Conservation (phyloP, 2,888 invertebrate genomes). For the Exocentrus adspersus region DNA sequence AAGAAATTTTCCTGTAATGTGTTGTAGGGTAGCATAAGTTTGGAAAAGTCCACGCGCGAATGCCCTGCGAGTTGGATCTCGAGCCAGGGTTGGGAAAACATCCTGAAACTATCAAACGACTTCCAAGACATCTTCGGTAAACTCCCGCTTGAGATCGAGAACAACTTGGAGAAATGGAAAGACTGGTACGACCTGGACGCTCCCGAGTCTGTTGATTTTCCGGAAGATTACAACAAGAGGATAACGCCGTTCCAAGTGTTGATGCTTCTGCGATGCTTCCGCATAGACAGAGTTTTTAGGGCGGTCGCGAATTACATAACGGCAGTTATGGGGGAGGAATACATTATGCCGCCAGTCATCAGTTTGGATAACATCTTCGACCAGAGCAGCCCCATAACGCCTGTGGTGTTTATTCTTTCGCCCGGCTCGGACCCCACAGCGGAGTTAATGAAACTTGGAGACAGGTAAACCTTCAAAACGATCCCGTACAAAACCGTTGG, state of each 20-base stretch:
- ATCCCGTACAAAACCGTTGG: too few relatives aligned
- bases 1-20: slow-evolving; percentile 1
- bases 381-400: slow-evolving; percentile 83
- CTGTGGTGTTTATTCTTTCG: slow-evolving; percentile 92
- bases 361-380: slow-evolving; percentile 87
- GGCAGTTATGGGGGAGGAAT: slow-evolving; percentile 86
- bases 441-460: slow-evolving; percentile 83
- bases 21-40: slow-evolving; percentile 69
- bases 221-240: slow-evolving; percentile 74
- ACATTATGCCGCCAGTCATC: slow-evolving; percentile 87
- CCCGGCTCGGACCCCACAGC: slow-evolving; percentile 94
- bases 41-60: slow-evolving; percentile 75
- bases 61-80: slow-evolving; percentile 81
- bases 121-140: slow-evolving; percentile 74
- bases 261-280: slow-evolving; percentile 88
- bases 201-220: slow-evolving; percentile 79
- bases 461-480: slow-evolving; percentile 63
- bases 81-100: slow-evolving; percentile 83
- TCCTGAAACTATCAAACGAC: slow-evolving; percentile 76
- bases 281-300: slow-evolving; percentile 87
- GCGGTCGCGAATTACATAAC: slow-evolving; percentile 87
- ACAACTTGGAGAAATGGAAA: slow-evolving; percentile 48
- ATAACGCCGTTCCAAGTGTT: slow-evolving; percentile 76
- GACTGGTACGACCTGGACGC: slow-evolving; percentile 88
- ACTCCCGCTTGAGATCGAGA: slow-evolving; percentile 72